A percentile compares a stretch with the other conserved stretches of the same genome.
These are phyloP conservation scores for Pelodiscus sinensis DNA, from an alignment of 2,113 vertebrate species.

Conservation along the genomic window DNA sequence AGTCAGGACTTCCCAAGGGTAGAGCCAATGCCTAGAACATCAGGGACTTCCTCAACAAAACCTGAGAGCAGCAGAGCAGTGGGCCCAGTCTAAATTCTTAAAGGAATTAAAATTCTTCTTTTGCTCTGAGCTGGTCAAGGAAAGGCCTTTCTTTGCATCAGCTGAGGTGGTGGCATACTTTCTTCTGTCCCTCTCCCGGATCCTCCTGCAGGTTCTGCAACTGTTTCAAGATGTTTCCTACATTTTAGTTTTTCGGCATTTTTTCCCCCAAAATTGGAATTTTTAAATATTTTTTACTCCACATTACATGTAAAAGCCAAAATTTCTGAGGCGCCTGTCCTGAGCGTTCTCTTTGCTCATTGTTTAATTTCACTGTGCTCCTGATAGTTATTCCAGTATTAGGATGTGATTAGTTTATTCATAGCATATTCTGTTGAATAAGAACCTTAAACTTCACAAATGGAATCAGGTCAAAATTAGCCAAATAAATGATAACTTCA, in stretches of 20 bases:
- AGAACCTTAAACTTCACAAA: not conserved
- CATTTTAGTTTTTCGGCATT: not conserved
- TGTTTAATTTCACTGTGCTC: conserved; percentile 13
- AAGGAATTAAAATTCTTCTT: not conserved
- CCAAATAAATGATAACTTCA: not conserved
- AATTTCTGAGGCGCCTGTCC: not conserved
- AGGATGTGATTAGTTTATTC: not conserved
- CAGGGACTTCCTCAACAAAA: not conserved
- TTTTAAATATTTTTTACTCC: not conserved
- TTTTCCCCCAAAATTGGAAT: not conserved
- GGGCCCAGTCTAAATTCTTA: not conserved
- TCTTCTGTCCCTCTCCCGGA: not conserved
- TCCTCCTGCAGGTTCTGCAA: not conserved
- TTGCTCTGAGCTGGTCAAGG: not conserved
- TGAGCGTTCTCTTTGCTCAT: not conserved
- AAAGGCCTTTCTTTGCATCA: not conserved
- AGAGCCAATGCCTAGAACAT: not conserved
- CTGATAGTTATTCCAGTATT: not conserved
- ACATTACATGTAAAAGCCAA: not conserved
- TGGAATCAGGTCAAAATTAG: not conserved
- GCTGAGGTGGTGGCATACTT: not conserved
- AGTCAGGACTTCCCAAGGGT: not conserved
- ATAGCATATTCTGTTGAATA: not conserved
- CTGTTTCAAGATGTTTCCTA: not conserved
- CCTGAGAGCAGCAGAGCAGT: not conserved